Evolutionary conservation across 2,888 invertebrate species (phyloP).

Genomic region (Notocelia uddmanniana): DNA sequence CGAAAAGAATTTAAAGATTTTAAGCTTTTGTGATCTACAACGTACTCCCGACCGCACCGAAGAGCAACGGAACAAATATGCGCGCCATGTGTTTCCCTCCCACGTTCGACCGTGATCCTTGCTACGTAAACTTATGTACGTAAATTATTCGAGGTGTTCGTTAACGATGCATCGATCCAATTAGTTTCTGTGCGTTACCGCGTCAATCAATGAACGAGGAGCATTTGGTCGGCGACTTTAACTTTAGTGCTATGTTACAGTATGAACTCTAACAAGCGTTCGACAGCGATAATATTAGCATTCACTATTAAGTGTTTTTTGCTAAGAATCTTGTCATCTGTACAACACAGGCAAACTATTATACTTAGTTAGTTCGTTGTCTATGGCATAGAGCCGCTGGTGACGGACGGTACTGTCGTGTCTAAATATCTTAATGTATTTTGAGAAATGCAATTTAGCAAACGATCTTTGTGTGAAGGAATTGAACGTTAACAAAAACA

Average conservation of each 20-base stretch:
- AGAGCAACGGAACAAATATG: constrained; percentile 40
- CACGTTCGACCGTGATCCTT: constrained; percentile 41
- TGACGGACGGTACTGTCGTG: not conserved
- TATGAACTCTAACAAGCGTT: not conserved
- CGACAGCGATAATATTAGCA: not conserved
- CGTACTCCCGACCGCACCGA: constrained; percentile 13
- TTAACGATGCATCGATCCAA: constrained; percentile 32
- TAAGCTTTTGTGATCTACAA: constrained; percentile 3
- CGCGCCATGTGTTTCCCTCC: constrained; percentile 45
- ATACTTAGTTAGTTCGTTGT: too few species aligned
- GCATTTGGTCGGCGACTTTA: not conserved
- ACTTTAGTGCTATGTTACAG: not conserved
- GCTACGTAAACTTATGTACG: constrained; percentile 31
- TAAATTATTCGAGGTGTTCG: constrained; percentile 33
- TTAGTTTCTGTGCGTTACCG: constrained; percentile 22
- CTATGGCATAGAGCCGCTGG: not conserved
- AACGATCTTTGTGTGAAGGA: not conserved
- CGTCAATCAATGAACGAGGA: not conserved
- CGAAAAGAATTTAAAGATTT: not conserved
- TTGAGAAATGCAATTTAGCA: not conserved
- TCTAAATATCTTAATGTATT: not conserved
- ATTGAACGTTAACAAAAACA: not conserved
- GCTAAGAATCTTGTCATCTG: not conserved
- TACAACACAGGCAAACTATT: too few species aligned
- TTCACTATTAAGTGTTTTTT: not conserved